Evolutionary conservation across 2,888 invertebrate species (phyloP).

Genomic region (Apoda limacodes): DNA sequence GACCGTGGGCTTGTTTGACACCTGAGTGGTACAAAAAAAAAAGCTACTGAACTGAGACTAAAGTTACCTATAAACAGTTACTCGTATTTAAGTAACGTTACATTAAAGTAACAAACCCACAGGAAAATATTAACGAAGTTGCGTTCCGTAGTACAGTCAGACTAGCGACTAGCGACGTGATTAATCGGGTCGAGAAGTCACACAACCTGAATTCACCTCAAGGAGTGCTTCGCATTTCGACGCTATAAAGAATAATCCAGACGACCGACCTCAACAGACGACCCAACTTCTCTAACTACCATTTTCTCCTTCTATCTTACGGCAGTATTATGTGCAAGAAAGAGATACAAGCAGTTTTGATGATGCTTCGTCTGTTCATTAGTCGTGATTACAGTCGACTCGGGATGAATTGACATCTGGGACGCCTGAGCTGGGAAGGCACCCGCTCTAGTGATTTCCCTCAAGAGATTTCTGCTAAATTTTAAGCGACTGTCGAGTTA

Average conservation of each 20-base stretch:
- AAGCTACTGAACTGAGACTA: no score
- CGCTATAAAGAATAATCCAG: constrained; percentile 64
- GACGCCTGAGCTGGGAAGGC: constrained; percentile 44
- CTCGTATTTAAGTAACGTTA: no score
- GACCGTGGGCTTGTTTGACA: no score
- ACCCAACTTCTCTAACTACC: constrained; percentile 34
- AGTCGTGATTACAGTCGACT: constrained; percentile 51
- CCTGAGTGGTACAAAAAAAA: no score
- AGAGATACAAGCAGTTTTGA: constrained; percentile 42
- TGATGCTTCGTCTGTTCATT: constrained; percentile 58
- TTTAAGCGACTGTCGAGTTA: constrained; percentile 38
- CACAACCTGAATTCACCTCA: constrained; percentile 57
- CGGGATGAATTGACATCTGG: constrained; percentile 65
- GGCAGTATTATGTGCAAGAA: constrained; percentile 28
- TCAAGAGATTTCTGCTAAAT: constrained; percentile 56
- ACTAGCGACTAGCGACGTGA: constrained; percentile 36
- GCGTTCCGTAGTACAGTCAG: constrained; percentile 32
- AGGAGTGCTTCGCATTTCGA: constrained; percentile 61
- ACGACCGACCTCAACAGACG: constrained; percentile 41
- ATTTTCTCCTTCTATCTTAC: constrained; percentile 39
- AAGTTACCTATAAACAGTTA: no score
- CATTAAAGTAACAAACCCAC: no score
- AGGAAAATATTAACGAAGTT: constrained; percentile 23
- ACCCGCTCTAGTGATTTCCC: constrained; percentile 48
- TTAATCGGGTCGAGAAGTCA: constrained; percentile 58